Percentiles rank a stretch among this genome's conserved stretches.
Evolutionary conservation across 2,888 invertebrate species (phyloP).

Genomic region (Mesodorylaimus sp.): DNA sequence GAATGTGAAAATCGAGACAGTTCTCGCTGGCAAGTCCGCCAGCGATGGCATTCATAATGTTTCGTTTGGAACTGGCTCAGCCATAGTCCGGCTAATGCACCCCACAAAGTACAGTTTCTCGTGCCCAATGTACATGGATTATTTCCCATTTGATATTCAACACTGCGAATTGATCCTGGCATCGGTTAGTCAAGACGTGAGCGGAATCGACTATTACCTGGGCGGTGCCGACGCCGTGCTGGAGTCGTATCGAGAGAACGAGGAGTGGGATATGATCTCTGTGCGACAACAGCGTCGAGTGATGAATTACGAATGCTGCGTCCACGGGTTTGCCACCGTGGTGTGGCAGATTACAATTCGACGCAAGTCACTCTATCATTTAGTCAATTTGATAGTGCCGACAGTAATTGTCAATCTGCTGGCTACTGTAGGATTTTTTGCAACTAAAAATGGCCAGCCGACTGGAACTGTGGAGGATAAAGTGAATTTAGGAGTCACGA

Average conservation of each 20-base stretch:
- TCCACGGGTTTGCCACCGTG: slow-evolving; percentile 27
- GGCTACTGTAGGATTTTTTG: too few relatives aligned
- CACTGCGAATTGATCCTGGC: too few relatives aligned
- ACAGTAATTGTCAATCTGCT: too few relatives aligned
- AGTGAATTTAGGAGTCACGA: too few relatives aligned
- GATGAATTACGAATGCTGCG: slow-evolving; percentile 24
- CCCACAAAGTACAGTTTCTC: slow-evolving; percentile 12
- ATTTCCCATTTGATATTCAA: slow-evolving; percentile 12
- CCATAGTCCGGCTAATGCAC: slow-evolving; percentile 10
- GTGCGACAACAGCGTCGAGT: not conserved
- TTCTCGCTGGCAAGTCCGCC: too few relatives aligned
- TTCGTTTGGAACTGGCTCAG: too few relatives aligned
- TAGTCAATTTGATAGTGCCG: slow-evolving; percentile 13
- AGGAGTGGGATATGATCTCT: slow-evolving; percentile 24
- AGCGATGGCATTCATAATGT: too few relatives aligned
- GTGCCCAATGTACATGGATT: slow-evolving; percentile 7
- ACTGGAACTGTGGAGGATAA: too few relatives aligned
- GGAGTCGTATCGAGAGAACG: slow-evolving; percentile 20
- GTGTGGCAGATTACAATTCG: slow-evolving; percentile 20
- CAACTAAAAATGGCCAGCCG: too few relatives aligned
- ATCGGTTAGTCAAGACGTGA: not conserved
- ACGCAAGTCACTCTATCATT: slow-evolving; percentile 27
- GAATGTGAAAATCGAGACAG: too few relatives aligned
- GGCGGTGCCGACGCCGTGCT: not conserved
- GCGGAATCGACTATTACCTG: slow-evolving; percentile 4